Conservation (phyloP, 2,797 vertebrate species). For the Molossus molossus region DNA sequence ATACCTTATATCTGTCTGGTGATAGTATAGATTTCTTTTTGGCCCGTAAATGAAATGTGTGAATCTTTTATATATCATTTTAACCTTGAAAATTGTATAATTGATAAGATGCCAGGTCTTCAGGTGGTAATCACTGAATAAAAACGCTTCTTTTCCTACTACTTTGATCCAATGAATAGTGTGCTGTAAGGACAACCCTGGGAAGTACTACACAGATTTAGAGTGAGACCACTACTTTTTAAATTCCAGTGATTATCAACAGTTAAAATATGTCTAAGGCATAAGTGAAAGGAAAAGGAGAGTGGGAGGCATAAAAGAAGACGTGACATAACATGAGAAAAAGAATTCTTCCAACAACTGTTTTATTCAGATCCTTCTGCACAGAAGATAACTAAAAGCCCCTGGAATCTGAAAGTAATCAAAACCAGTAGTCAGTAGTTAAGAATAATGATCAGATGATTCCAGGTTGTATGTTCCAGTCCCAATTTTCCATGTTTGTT, state of each 20-base stretch:
- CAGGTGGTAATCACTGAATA: not conserved
- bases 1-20: not conserved
- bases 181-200: not conserved
- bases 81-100: slow-evolving; percentile 57
- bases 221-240: not conserved
- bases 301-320: slow-evolving; percentile 53
- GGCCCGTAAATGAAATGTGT: slow-evolving; percentile 40
- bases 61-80: slow-evolving; percentile 56
- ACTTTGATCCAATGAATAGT: not conserved
- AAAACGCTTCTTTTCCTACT: slow-evolving; percentile 34
- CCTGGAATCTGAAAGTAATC: slow-evolving; percentile 38
- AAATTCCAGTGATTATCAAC: slow-evolving; percentile 3
- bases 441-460: slow-evolving; percentile 49
- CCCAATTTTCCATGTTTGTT: not conserved
- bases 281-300: slow-evolving; percentile 15
- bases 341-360: not conserved
- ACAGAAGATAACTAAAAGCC: slow-evolving; percentile 3
- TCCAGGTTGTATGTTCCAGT: not conserved
- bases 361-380: not conserved
- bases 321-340: not conserved
- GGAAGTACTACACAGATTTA: slow-evolving; percentile 37
- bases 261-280: not conserved
- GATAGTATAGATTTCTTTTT: not conserved
- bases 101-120: slow-evolving; percentile 42
- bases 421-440: not conserved